A percentile compares a stretch with the other conserved stretches of the same genome.
Conservation (phyloP, 1,140 invertebrate species). For the Drosophila orena region DNA sequence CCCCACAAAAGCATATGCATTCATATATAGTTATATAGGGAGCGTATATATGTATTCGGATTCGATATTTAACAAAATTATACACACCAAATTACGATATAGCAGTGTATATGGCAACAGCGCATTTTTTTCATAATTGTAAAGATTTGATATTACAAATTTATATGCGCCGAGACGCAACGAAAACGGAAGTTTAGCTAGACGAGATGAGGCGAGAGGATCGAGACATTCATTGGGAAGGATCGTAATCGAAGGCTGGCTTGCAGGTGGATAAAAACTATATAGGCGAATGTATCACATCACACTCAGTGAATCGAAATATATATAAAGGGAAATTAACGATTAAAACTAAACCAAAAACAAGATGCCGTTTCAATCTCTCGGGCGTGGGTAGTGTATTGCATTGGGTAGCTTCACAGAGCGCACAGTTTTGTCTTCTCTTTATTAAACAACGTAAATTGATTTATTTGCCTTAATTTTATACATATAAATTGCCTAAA, state of each 20-base stretch:
- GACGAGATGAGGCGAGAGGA: background rate
- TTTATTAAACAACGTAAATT: conserved; percentile 66
- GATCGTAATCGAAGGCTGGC: conserved; percentile 37
- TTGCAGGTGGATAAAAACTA: conserved; percentile 49
- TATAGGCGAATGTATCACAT: conserved; percentile 73
- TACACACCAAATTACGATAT: conserved; percentile 43
- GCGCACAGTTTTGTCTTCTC: conserved; percentile 3
- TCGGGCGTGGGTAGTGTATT: background rate
- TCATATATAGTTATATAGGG: conserved; percentile 33
- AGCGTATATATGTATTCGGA: conserved; percentile 59
- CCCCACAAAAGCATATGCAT: conserved; percentile 16
- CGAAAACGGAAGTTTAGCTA: conserved; percentile 12
- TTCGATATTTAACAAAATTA: conserved; percentile 53
- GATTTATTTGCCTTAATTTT: conserved; percentile 69
- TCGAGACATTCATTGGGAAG: conserved; percentile 20
- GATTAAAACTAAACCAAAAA: conserved; percentile 45
- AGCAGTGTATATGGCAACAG: conserved; percentile 59
- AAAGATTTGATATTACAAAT: conserved; percentile 82
- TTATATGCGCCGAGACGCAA: conserved; percentile 68
- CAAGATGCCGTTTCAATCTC: background rate
- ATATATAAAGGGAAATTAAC: conserved; percentile 75
- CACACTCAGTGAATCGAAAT: conserved; percentile 66
- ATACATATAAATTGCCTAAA: conserved; percentile 77
- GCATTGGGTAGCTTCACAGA: no score
- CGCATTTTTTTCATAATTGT: conserved; percentile 79